Evolutionary conservation across 2,113 vertebrate genomes (phyloP).

Genomic region (Ageneiosus marmoratus): DNA sequence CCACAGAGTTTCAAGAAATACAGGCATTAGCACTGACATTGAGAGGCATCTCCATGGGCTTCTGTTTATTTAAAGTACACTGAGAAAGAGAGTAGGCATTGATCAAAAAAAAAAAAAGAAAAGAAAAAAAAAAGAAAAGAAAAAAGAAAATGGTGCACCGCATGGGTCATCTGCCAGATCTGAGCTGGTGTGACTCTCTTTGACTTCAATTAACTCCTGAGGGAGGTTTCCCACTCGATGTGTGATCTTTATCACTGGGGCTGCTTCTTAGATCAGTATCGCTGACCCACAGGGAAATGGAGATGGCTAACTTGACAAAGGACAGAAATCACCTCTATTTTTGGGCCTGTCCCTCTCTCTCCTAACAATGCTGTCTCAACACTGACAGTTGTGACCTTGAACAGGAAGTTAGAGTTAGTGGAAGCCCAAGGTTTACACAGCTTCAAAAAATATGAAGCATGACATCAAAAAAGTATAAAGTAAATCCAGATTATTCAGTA

Average conservation of each 20-base stretch:
- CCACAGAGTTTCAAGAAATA: conserved; percentile 26
- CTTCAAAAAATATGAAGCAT: conserved; percentile 25
- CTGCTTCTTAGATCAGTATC: conserved; percentile 76
- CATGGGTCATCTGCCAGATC: conserved; percentile 77
- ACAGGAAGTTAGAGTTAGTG: conserved; percentile 38
- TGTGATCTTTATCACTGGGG: conserved; percentile 76
- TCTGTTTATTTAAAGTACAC: conserved; percentile 58
- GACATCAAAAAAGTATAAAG: not conserved
- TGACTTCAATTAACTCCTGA: conserved; percentile 81
- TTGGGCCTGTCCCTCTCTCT: conserved; percentile 59
- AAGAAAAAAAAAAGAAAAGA: conserved; percentile 57
- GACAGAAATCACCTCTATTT: conserved; percentile 66
- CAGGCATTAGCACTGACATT: conserved; percentile 56
- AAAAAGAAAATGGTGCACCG: conserved; percentile 56
- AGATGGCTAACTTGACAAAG: conserved; percentile 72
- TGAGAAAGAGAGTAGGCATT: conserved; percentile 25
- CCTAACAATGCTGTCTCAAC: conserved; percentile 67
- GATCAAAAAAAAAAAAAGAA: conserved; percentile 56
- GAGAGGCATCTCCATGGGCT: conserved; percentile 54
- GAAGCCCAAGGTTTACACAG: conserved; percentile 42
- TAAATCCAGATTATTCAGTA: not conserved
- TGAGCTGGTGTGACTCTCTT: conserved; percentile 74
- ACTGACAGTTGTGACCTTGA: conserved; percentile 72
- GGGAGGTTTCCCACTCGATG: conserved; percentile 73
- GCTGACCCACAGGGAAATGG: conserved; percentile 70